Evolutionary conservation across 2,113 vertebrate species (phyloP), one percentile per base, ranked within the genome.

Genomic region (Salvator merianae): DNA sequence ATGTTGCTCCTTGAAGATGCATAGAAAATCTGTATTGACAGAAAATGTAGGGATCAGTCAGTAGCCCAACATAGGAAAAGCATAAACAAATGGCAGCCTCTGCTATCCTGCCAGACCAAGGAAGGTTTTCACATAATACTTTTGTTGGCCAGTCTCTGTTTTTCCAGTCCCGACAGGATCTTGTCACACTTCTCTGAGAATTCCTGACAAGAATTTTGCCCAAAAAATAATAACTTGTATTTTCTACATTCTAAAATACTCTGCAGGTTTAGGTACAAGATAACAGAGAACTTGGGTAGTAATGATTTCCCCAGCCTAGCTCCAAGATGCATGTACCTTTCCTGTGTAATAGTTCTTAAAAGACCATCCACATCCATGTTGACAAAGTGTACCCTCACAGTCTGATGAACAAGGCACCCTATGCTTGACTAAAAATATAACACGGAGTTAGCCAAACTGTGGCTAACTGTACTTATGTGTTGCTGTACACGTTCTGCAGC

Each of bases 21-120:
- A 79, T 30, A 65, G 77, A 73, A 79, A 79, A 72, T 50, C 40
- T 65, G 59, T 36, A 65, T 43, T 65, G 69, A 72, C 32, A 65
- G 38, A 65, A 47, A 24, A 79, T 73, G 69, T 62, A 79, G 16
- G 40, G 55, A 73, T 73, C 70, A 79, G 69, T 79, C 77, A 79
- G 34, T 73, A 65, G 55, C 16, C 77, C 77, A 73, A 59, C 34
- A 7, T 63, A 65, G 69, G 24, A 79, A 85, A 32, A 30, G 72
- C 50, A 10, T 85, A 73, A 85, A 79, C 24, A 65, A 2, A 20
- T 65, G 76, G 70, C 55, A 36, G 38, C 53, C 22, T 84, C 14
- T 63, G 30, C 22, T 22, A 38, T 73, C 40, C 43, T 79, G 8
- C 68, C 9, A 9, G 22, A 73, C 68, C 40, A 55, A 24, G 53